Conservation (phyloP, 1,140 invertebrate genomes). For the Lepeophtheirus salmonis region DNA sequence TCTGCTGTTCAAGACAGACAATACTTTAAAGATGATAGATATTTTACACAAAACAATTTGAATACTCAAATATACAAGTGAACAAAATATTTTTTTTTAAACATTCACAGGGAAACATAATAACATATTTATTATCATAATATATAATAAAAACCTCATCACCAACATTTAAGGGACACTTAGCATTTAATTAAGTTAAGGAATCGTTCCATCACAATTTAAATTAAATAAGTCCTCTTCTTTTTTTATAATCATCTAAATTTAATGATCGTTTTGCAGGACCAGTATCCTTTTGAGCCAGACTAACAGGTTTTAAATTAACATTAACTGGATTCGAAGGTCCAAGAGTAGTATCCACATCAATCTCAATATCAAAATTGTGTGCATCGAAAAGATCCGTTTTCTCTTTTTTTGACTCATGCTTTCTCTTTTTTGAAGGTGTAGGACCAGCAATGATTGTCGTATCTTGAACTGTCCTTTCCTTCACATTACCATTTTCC, state of each 20-base stretch:
- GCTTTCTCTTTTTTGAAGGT: slow-evolving; percentile 19
- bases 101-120: no score
- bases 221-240: slow-evolving; percentile 65
- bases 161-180: no score
- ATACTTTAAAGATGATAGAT: no score
- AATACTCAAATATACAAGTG: no score
- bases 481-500: background rate
- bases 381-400: slow-evolving; percentile 68
- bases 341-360: slow-evolving; percentile 67
- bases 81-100: no score
- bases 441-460: background rate
- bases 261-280: slow-evolving; percentile 70
- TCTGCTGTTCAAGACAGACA: no score
- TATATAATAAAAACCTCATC: no score
- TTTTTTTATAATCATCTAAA: slow-evolving; percentile 89
- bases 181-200: no score
- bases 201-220: no score
- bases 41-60: no score
- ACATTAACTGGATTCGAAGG: slow-evolving; percentile 39
- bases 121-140: no score
- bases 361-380: slow-evolving; percentile 89
- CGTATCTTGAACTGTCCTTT: background rate
- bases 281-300: slow-evolving; percentile 1
- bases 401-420: slow-evolving; percentile 17
- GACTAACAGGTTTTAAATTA: no score